These are phyloP conservation scores for Trachelus iudaicus DNA, from an alignment of 2,888 invertebrate species.

Conservation along the genomic window DNA sequence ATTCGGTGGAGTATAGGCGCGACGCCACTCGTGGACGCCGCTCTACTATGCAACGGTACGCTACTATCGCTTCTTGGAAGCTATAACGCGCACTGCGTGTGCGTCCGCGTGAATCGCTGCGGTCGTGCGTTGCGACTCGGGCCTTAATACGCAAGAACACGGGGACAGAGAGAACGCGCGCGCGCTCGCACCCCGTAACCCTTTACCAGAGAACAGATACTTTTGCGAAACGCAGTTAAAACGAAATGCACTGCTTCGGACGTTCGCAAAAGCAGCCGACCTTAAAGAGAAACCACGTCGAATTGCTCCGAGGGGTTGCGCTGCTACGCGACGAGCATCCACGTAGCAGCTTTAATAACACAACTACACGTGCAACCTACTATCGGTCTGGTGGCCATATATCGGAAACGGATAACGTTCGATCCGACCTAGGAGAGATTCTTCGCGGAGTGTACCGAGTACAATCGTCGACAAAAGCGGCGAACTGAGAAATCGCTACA, in stretches of 20 bases:
- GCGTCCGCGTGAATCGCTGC: not conserved
- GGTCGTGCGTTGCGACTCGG: not conserved
- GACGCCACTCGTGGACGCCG: not conserved
- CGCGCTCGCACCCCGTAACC: not conserved
- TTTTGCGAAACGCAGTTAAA: too few species aligned
- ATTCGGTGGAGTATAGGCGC: not conserved
- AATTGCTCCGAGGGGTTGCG: too few species aligned
- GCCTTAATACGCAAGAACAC: not conserved
- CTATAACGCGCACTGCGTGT: slow-evolving; percentile 27
- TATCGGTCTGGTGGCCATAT: too few species aligned
- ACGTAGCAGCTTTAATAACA: too few species aligned
- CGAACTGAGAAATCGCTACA: too few species aligned
- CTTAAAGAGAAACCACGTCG: too few species aligned
- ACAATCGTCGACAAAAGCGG: not conserved
- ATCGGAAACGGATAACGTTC: not conserved
- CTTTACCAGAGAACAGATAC: too few species aligned
- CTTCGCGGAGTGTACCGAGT: not conserved
- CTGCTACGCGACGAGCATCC: too few species aligned
- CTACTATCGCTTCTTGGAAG: slow-evolving; percentile 47
- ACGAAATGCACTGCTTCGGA: too few species aligned
- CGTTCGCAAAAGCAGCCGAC: too few species aligned
- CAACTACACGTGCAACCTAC: too few species aligned
- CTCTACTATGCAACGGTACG: slow-evolving; percentile 2
- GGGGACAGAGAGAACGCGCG: not conserved
- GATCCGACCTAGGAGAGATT: not conserved